These are phyloP conservation scores for Phasia obesa DNA, from an alignment of 2,888 invertebrate species.

Conservation along the genomic window DNA sequence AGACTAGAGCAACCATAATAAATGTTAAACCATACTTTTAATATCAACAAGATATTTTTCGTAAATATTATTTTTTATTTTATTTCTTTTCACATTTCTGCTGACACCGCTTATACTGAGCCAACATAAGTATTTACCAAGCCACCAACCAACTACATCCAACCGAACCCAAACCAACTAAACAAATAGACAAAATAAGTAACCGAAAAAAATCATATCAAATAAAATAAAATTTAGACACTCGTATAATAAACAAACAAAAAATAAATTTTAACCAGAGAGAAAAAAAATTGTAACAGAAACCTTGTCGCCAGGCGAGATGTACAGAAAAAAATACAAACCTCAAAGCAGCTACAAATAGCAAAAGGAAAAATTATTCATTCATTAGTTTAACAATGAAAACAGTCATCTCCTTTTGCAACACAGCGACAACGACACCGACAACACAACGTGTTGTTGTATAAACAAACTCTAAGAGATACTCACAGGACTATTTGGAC, in stretches of 20 bases:
- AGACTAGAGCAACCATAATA: neutral
- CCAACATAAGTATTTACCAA: slow-evolving; percentile 16
- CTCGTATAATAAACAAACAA: neutral
- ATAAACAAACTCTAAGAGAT: neutral
- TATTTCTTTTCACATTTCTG: slow-evolving; percentile 9
- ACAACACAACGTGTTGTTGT: slow-evolving; percentile 44
- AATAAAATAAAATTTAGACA: slow-evolving; percentile 22
- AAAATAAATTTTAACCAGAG: slow-evolving; percentile 20
- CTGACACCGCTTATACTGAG: slow-evolving; percentile 46
- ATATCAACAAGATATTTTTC: neutral
- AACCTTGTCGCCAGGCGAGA: slow-evolving; percentile 49
- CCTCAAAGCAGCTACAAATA: neutral
- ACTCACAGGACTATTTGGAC: neutral
- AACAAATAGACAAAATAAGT: slow-evolving; percentile 7
- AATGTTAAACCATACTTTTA: neutral
- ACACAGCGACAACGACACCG: too few relatives aligned
- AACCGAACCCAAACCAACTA: neutral
- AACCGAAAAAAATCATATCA: slow-evolving; percentile 3
- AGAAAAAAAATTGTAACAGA: slow-evolving; percentile 27
- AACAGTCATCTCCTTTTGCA: slow-evolving; percentile 20
- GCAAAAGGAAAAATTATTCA: slow-evolving; percentile 38
- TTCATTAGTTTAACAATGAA: slow-evolving; percentile 55
- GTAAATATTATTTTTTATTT: slow-evolving; percentile 9
- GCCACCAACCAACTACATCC: slow-evolving; percentile 2
- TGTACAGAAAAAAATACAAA: neutral